Percentiles rank a stretch among this genome's conserved stretches.
Conservation (phyloP, 2,888 invertebrate species). For the Serripes groenlandicus region DNA sequence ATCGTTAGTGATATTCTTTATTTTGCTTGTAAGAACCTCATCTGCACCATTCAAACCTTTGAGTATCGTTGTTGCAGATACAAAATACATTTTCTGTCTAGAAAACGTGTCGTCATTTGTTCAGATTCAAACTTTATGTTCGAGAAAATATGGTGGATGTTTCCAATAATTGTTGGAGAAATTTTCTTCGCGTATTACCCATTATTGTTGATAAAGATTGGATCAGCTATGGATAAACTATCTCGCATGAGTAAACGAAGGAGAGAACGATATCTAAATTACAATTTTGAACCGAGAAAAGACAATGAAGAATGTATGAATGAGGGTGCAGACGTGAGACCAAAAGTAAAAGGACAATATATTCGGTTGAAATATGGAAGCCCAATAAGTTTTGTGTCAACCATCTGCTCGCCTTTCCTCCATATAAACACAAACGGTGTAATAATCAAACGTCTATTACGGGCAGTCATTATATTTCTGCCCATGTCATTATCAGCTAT, state of each 20-base stretch:
- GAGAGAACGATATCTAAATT: neutral
- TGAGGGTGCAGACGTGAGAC: neutral
- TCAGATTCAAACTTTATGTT: conserved; percentile 17
- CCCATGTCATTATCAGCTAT: conserved; percentile 24
- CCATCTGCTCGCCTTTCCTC: conserved; percentile 28
- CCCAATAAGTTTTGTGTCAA: conserved; percentile 36
- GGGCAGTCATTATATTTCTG: conserved; percentile 21
- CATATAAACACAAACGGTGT: neutral
- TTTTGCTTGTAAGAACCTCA: conserved; percentile 35
- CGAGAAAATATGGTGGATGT: conserved; percentile 46
- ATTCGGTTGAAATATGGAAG: conserved; percentile 8
- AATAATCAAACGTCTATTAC: conserved; percentile 17
- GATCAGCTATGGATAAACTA: neutral
- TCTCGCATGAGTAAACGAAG: neutral
- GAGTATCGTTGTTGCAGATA: conserved; percentile 54
- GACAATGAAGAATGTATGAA: neutral
- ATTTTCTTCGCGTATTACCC: conserved; percentile 47
- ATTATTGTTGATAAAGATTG: conserved; percentile 34
- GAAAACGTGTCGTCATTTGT: conserved; percentile 31
- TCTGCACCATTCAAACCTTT: conserved; percentile 55
- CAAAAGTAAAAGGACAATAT: neutral
- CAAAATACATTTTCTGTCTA: neutral
- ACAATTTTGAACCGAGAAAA: neutral
- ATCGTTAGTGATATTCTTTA: conserved; percentile 22
- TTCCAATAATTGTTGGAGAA: conserved; percentile 49